Conservation (phyloP, 2,888 invertebrate genomes). For the Hypolimnas misippus region DNA sequence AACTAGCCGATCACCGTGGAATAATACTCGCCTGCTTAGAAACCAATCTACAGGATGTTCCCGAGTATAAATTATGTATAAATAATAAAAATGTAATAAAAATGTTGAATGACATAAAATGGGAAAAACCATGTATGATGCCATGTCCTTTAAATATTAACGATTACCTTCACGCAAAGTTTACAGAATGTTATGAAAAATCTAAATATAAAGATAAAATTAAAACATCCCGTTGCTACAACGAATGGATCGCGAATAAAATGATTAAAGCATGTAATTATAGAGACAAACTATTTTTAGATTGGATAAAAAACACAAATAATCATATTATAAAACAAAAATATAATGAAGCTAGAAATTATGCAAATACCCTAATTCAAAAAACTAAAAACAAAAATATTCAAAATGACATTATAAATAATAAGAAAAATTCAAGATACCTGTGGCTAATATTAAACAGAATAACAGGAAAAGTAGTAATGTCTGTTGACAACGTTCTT, state of each 20-base stretch:
- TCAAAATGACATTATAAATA: too few species aligned
- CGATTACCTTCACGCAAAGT: constrained; percentile 16
- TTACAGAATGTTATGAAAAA: constrained; percentile 23
- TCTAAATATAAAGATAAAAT: constrained; percentile 9
- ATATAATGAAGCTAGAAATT: too few species aligned
- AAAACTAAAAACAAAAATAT: too few species aligned
- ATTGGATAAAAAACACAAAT: constrained; percentile 36
- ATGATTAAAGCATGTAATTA: constrained; percentile 33
- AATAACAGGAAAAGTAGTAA: too few species aligned
- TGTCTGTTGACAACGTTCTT: too few species aligned
- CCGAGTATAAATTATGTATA: too few species aligned
- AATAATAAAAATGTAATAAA: constrained; percentile 1
- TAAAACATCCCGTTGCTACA: background rate
- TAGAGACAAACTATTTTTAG: constrained; percentile 34
- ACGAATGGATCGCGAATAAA: constrained; percentile 34
- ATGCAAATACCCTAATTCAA: too few species aligned
- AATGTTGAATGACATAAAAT: background rate
- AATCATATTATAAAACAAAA: constrained; percentile 6
- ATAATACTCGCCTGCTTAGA: too few species aligned
- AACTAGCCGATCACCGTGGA: constrained; percentile 31
- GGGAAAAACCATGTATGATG: background rate
- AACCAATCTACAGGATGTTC: too few species aligned
- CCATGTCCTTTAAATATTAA: constrained; percentile 5
- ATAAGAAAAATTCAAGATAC: too few species aligned
- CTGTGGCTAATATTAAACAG: too few species aligned